Conservation (phyloP, 1,140 invertebrate genomes). For the Nasonia vitripennis region DNA sequence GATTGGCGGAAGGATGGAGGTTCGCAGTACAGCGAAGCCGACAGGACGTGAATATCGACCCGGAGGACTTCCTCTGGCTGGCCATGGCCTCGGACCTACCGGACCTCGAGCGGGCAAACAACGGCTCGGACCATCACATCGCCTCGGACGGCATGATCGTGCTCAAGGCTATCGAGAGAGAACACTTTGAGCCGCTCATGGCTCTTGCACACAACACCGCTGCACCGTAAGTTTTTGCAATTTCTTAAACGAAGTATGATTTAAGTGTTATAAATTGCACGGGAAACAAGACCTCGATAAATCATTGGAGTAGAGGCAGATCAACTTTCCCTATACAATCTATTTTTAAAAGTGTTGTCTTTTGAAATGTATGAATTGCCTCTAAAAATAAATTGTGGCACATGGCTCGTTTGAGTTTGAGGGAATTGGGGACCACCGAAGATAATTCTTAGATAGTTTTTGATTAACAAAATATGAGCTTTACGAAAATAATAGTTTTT, state of each 20-base stretch:
- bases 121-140: conserved; percentile 58
- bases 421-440: too few species aligned
- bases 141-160: conserved; percentile 64
- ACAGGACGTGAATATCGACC: conserved; percentile 77
- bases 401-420: too few species aligned
- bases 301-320: too few species aligned
- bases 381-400: too few species aligned
- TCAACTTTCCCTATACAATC: neutral
- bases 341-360: too few species aligned
- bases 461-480: too few species aligned
- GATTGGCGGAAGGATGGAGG: conserved; percentile 81
- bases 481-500: too few species aligned
- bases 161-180: conserved; percentile 61
- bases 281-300: too few species aligned
- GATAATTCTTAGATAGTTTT: too few species aligned
- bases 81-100: conserved; percentile 87
- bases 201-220: conserved; percentile 82
- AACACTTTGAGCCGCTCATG: conserved; percentile 59
- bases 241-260: neutral
- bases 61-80: conserved; percentile 83
- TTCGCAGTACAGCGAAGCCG: conserved; percentile 80
- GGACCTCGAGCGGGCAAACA: conserved; percentile 78
- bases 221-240: conserved; percentile 74
- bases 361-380: too few species aligned
- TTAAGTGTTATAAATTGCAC: neutral